Evolutionary conservation across 1,140 invertebrate species (phyloP), one percentile per base, ranked within the genome.

Genomic region (Calycopis cecrops): DNA sequence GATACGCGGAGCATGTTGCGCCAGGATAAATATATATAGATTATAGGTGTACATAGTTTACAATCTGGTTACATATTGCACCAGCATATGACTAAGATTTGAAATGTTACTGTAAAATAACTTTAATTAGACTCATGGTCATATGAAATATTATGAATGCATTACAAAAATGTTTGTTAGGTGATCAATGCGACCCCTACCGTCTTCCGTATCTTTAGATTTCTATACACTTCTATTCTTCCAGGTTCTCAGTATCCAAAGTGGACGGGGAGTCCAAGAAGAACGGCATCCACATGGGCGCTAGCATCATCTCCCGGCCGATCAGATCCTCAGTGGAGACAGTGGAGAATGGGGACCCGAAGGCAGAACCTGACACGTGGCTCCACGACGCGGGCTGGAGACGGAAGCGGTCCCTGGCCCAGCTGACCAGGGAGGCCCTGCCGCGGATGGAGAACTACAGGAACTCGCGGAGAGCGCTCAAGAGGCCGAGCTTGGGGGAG

Each of bases 371-470:
- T 0, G 81, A 82, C 9, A 84, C 81, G 1, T 85, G 81, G 79
- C 68, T 79, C 0, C 81, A 83, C 12, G 85, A 82, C 47, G 79
- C 77, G 0, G 82, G 83, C 3, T 85, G 79, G 81, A 65, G 76
- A 14, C 67, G 90, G 48, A 89, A 89, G 58, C 71, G 87, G 34
- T 90, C 89, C 3, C 62, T 91, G 52, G 90, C 89, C 9, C 90
- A 91, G 57, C 76, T 90, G 14, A 90, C 93, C 0, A 88, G 93
- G 71, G 95, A 97, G 79, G 95, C 95, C 0, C 84, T 97, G 14
- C 96, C 96, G 0, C 89, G 96, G 49, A 86, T 96, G 79, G 96
- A 97, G 76, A 95, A 97, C 83, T 98, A 98, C 78, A 93, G 96
- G 79, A 96, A 95, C 81, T 92, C 94, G 4, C 92, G 90, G 67